Evolutionary conservation across 1,140 invertebrate species (phyloP), one percentile per base, ranked within the genome.

Genomic region (Chironomus tepperi): DNA sequence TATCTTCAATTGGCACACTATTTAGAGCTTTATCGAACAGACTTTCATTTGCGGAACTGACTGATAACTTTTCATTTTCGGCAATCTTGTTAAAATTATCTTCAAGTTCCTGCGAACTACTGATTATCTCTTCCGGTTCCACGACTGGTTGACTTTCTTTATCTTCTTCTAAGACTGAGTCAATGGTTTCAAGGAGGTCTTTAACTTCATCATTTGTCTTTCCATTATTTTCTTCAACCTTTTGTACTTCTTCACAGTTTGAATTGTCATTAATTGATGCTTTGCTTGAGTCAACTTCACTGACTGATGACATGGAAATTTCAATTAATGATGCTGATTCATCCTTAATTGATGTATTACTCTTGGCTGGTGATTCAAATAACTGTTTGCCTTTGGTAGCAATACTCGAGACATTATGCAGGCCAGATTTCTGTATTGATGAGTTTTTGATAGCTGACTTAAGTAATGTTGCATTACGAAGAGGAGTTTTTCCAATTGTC

Each of bases 401-500:
- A 21, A 18, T 18, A 1, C 19, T n/a, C 1, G 6, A 18, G 16
- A 70, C 47, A 57, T 57, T 12, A 19, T 34, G 65, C 3, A 19
- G 16, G 9, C 3, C 19, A 7, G 19, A 70, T 2, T 21, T 18
- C 65, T 70, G n/a, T 10, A 70, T 70, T 7, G 65, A 19, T 19
- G 65, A 70, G 7, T 70, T 70, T 10, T 70, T 70, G 6, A 70
- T n/a, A 10, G 65, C 65, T 7, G 65, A 70, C 19, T 70, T 70
- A 10, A 70, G 18, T 7, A 70, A 21, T 3, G 12, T 57, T 57
- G 47, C 47, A 57, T n/a, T 70, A 19, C 65, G 16, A 8, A 21
- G 18, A 3, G 65, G 65, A 18, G 65, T 70, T 21, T 18, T 70
- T 18, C 19, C 10, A 18, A 19, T 9, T 0, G 16, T 70, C 19